Base-by-base conservation (phyloP, 2,888 invertebrate species). In the Patella caerulea region DNA sequence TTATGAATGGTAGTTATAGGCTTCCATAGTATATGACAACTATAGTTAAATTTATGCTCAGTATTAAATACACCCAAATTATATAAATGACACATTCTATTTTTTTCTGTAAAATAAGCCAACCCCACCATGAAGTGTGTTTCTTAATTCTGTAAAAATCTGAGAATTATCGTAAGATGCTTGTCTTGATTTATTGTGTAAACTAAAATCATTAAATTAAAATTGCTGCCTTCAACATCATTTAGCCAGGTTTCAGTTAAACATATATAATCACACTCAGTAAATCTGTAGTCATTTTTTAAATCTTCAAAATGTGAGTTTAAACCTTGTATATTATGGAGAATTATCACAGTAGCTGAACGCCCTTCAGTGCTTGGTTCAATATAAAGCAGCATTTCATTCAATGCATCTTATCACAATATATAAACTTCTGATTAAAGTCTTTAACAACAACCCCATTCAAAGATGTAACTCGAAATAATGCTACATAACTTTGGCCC, bases 231-330 rank as follows among this genome's bases (percentile, higher is more conserved):
- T 24, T 53, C 29, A 53, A 70, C 45, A 5, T 45, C 7, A 54
- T 74, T 19, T 15, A 77, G 15, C 79, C 79, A 79, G 1, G 79
- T 79, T 73, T 79, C 79, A 54, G 79, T 75, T n/a, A 56, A 56
- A 56, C 56, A 56, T 17, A 56, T 17, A 17, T 17, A 15, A 56
- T 56, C 56, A 56, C 5, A 56, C n/a, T 56, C 7, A n/a, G 7
- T 15, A 56, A 56, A 56, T 56, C 56, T 56, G 4, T 56, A 5
- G 7, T 56, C 56, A 56, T 56, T 17, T 56, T 17, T 56, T 56
- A 56, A 17, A 56, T 56, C 17, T 17, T 56, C 17, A 56, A 56
- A 56, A n/a, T 56, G 56, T 1, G 56, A 17, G 4, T 15, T 56
- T 17, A 56, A 56, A n/a, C 56, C 56, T 56, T 56, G 56, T 15